phyloP scores from a whole-genome alignment of 2,113 vertebrate species.

The Microtus pennsylvanicus region DNA sequence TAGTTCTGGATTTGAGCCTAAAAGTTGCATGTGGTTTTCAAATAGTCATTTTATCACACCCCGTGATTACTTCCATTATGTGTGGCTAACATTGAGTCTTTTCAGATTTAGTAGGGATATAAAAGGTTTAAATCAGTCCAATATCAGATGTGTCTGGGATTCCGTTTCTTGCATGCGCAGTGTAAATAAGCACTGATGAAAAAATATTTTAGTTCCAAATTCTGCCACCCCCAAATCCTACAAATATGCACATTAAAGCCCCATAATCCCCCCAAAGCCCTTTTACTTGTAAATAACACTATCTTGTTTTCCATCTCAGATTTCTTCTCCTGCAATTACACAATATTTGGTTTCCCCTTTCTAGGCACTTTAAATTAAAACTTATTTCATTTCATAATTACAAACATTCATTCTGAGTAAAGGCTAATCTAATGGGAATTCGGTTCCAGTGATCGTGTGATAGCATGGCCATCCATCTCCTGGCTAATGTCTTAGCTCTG shows the following conservation, averaged over 20 bases:
- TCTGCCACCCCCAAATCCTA: conserved; percentile 82
- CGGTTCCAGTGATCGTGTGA: conserved; percentile 80
- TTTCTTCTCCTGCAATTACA: conserved; percentile 84
- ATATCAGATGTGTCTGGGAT: conserved; percentile 83
- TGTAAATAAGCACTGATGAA: conserved; percentile 82
- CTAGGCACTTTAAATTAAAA: conserved; percentile 83
- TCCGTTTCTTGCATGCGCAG: conserved; percentile 77
- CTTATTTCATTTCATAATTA: conserved; percentile 85
- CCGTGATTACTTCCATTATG: conserved; percentile 80
- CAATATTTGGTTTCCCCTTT: conserved; percentile 84
- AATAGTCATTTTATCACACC: conserved; percentile 83
- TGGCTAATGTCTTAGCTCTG: conserved; percentile 78
- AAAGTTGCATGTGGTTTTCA: conserved; percentile 83
- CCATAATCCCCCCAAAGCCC: conserved; percentile 83
- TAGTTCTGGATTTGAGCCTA: conserved; percentile 78
- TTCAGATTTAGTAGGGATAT: conserved; percentile 82
- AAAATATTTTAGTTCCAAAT: conserved; percentile 82
- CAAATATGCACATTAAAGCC: conserved; percentile 82
- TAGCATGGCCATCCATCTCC: conserved; percentile 76
- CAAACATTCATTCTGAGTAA: conserved; percentile 83
- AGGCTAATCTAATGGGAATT: conserved; percentile 81
- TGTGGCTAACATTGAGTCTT: conserved; percentile 82
- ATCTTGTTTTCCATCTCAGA: conserved; percentile 84
- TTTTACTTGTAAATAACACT: conserved; percentile 85
- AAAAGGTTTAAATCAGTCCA: conserved; percentile 82